Evolutionary conservation across 2,113 vertebrate genomes (phyloP).

Genomic region (Myrmophylax atrothorax): DNA sequence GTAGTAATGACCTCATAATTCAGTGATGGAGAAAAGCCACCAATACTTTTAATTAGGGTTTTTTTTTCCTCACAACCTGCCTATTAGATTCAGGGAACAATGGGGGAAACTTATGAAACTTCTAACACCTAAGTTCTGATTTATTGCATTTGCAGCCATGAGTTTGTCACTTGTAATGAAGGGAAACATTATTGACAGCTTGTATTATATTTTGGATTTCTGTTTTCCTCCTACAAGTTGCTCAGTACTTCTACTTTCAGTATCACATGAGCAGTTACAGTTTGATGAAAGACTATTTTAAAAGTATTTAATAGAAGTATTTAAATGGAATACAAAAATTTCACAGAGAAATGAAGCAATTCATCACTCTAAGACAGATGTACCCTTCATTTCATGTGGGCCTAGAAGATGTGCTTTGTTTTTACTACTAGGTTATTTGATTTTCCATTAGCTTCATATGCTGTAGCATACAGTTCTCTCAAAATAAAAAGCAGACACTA

Average conservation of each 20-base stretch:
- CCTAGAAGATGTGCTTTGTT: background rate
- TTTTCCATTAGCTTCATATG: background rate
- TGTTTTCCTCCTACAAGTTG: background rate
- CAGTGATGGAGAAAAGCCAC: background rate
- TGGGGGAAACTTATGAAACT: background rate
- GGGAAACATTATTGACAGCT: background rate
- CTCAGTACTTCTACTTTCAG: background rate
- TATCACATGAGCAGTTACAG: background rate
- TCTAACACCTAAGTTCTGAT: background rate
- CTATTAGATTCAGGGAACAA: background rate
- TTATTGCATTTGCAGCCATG: background rate
- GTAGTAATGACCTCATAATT: slow-evolving; percentile 27
- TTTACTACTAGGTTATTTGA: background rate
- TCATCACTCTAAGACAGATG: background rate
- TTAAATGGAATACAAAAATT: background rate
- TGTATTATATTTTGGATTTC: background rate
- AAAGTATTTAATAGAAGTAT: background rate
- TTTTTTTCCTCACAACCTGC: background rate
- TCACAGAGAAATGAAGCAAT: background rate
- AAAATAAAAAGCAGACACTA: background rate
- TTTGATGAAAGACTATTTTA: background rate
- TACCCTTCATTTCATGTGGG: background rate
- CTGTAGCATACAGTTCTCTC: background rate
- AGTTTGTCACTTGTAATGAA: background rate
- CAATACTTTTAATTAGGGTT: background rate